Base-by-base conservation (phyloP, 2,797 vertebrate genomes). In the Antennarius maculatus region DNA sequence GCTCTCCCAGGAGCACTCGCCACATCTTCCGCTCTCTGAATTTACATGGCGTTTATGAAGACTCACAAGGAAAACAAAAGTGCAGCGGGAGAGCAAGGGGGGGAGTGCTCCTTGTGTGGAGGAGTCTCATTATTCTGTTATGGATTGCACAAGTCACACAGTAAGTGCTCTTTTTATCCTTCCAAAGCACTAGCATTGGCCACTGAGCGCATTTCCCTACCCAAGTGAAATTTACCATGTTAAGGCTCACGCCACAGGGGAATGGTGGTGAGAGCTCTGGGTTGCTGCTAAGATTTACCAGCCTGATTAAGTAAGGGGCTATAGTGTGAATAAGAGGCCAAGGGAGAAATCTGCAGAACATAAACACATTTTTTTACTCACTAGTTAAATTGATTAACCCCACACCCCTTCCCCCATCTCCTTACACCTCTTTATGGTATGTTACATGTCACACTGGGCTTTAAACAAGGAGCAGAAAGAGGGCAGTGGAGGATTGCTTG, bases 161-260 rank as follows among this genome's bases (percentile, higher is more conserved):
- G 89, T 91, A 92, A 92, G 92, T 92, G 92, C 86, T 90, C 86
- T 89, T 94, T 93, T 89, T 89, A 89, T 88, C 87, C 88, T 78
- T 89, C 81, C 80, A 72, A 87, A 87, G 90, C 86, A 84, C 84
- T 61, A 79, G 77, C 81, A 81, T 82, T 55, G 80, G 79, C 86
- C 89, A 86, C 82, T 57, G 80, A 87, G 84, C 82, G 52, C 86
- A 86, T 91, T 89, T 90, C 80, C 88, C 78, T 88, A 86, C 85
- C 79, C 85, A 46, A 73, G 82, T 92, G 90, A 93, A 93, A 93
- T 92, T 89, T 91, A 92, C 88, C 91, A 91, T 81, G 86, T 88
- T 91, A 90, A 91, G 90, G 86, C 83, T 82, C 81, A 61, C 41
- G 66, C 81, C 89, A 90, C 83, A 76, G 78, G 89, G 91, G 91